Base-by-base conservation (phyloP, 2,113 vertebrate species). In the Rhodinocichla rosea region DNA sequence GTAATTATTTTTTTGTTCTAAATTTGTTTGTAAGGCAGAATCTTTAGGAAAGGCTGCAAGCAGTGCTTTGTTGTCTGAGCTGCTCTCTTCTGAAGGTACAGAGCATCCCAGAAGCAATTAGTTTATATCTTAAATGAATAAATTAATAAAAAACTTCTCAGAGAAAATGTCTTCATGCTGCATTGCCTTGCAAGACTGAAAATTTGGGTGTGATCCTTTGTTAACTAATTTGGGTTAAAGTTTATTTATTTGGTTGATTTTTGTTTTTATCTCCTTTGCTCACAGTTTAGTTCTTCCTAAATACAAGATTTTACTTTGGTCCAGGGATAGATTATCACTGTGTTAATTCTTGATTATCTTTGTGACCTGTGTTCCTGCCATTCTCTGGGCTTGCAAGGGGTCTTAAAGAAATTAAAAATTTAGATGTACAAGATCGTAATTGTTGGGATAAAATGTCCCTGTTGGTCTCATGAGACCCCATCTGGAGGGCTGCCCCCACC, bases 21-120 rank as follows among this genome's bases (percentile, higher is more conserved):
- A 60, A 27, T 47, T 33, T 9, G 7, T 78, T 67, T 21, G 7
- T 30, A 52, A 55, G 39, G 11, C 18, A 37, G 55, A 75, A 30
- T 69, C 28, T 28, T 73, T 13, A 28, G 44, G 52, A 90, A 62
- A 11, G 2, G 4, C 40, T 73, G 40, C 10, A 15, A 39, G 53
- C 1, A 3, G 26, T 89, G 26, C 52, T 52, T 7, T 22, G 7
- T 67, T 63, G 56, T 28, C 53, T 53, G 32, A 50, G 53, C 1
- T 1, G 35, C 23, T 87, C 5, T 13, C n/a, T 62, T 69, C 33
- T 0, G 0, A 45, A 24, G 32, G 33, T 42, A 57, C 10, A 33
- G 50, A 53, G 42, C 28, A 52, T 65, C 47, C 59, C 4, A 0
- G 69, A 83, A 63, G 30, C 40, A 71, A 32, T 40, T 78, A 14